Conservation (phyloP, 2,888 invertebrate genomes). For the Eumerus sabulonum region DNA sequence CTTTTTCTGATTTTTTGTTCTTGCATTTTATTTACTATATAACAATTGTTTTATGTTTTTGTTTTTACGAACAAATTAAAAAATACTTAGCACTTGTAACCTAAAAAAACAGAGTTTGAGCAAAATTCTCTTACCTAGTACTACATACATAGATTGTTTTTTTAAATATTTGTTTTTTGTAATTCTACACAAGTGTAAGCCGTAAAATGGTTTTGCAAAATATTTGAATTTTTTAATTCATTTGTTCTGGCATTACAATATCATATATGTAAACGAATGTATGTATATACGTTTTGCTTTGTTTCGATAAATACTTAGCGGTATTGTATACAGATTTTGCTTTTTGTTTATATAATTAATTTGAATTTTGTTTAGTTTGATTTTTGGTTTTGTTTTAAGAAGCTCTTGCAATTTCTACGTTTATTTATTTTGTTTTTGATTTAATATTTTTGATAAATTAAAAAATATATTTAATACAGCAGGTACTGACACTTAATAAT, state of each 20-base stretch:
- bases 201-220: conserved; percentile 61
- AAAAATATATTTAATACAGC: conserved; percentile 68
- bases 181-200: conserved; percentile 43
- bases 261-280: conserved; percentile 55
- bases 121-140: conserved; percentile 46
- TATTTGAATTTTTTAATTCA: conserved; percentile 53
- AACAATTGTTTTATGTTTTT: conserved; percentile 51
- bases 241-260: conserved; percentile 43
- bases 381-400: conserved; percentile 51
- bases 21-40: conserved; percentile 64
- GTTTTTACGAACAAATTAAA: conserved; percentile 34
- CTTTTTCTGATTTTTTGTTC: too few species aligned
- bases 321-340: conserved; percentile 65
- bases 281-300: conserved; percentile 38
- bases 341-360: conserved; percentile 54
- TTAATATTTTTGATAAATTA: conserved; percentile 59
- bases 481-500: conserved; percentile 69
- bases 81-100: conserved; percentile 32
- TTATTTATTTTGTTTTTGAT: conserved; percentile 43
- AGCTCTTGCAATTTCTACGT: conserved; percentile 68
- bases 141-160: conserved; percentile 32
- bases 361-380: conserved; percentile 26
- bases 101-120: conserved; percentile 62
- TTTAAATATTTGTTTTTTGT: too few species aligned
- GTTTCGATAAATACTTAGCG: conserved; percentile 37